Evolutionary conservation across 1,140 invertebrate genomes (phyloP), one percentile per base, ranked within the genome.

Genomic region (Drosophila cardini): DNA sequence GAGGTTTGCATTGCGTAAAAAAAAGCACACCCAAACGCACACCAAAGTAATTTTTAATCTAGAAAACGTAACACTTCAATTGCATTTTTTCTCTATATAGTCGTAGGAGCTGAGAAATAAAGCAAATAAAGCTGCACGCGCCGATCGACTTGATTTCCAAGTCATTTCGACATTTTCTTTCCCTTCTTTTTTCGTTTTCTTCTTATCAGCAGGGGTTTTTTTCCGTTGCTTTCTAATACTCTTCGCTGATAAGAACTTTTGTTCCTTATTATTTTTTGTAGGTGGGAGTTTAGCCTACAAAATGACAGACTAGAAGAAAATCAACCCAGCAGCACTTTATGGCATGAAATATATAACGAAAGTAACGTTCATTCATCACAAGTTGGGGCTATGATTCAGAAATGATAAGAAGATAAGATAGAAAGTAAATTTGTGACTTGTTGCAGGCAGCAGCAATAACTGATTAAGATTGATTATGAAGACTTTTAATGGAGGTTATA

Each of bases 221-320:
- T 48, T 77, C 67, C 72, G 69, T 84, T 55, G 53, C 89, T 90
- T 84, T 80, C 70, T 84, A 76, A 89, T 87, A 71, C 76, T 77
- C 78, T 71, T 38, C 68, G 32, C 73, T 87, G 84, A 87, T 87
- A 87, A 87, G 62, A 71, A 67, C 62, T 82, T 86, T 87, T 76
- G 72, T 87, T 69, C 50, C 56, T n/a, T n/a, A n/a, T n/a, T n/a
- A n/a, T n/a, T 83, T 77, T 34, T 26, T 80, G 72, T 67, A 80
- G 80, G 68, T 80, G 80, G 82, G 80, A 78, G 74, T 81, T 85
- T 81, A 75, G 82, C 78, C 72, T 57, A 62, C 68, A 30, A 43
- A 38, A 46, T 63, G 36, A 48, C 34, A 13, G 55, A 21, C 34
- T 13, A 34, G 13, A 21, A 26, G 21, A 16, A 13, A 18, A 16